A percentile compares a stretch with the other conserved stretches of the same genome.
These are phyloP conservation scores for Phymorhynchus buccinoides DNA, from an alignment of 1,140 invertebrate species.

Conservation along the genomic window DNA sequence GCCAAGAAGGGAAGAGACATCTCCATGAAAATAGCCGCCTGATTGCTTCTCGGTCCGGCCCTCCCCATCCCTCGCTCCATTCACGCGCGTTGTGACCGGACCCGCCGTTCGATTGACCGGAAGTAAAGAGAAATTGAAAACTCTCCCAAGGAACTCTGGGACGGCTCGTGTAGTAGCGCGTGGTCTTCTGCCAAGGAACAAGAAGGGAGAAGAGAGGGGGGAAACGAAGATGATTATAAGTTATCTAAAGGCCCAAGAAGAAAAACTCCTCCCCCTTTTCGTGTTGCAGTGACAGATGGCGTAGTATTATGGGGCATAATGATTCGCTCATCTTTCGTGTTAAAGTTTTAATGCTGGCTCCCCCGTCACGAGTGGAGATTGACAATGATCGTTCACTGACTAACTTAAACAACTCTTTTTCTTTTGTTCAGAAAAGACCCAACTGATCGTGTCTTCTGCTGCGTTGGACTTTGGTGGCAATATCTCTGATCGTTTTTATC, in stretches of 20 bases:
- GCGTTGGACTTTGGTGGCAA: no score
- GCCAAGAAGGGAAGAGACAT: neutral
- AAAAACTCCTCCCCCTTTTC: neutral
- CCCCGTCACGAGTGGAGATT: neutral
- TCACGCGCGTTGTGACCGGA: neutral
- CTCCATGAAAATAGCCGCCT: conserved; percentile 38
- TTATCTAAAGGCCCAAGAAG: neutral
- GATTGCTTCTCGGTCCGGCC: conserved; percentile 13
- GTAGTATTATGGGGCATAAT: neutral
- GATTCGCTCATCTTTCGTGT: neutral
- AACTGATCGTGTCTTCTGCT: no score
- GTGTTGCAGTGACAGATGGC: neutral
- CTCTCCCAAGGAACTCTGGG: neutral
- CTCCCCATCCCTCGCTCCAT: conserved; percentile 8
- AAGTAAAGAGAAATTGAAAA: conserved; percentile 29
- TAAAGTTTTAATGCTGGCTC: conserved; percentile 12
- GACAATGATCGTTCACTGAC: neutral
- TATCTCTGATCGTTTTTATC: no score
- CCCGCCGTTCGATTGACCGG: conserved; percentile 27
- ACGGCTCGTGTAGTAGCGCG: neutral
- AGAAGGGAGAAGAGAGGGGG: neutral
- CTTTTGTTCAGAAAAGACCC: no score
- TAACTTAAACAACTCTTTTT: no score
- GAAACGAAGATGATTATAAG: conserved; percentile 4
- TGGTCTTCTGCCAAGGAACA: no score